Evolutionary conservation across 2,797 vertebrate genomes (phyloP).

Genomic region (Pipistrellus pipistrellus): DNA sequence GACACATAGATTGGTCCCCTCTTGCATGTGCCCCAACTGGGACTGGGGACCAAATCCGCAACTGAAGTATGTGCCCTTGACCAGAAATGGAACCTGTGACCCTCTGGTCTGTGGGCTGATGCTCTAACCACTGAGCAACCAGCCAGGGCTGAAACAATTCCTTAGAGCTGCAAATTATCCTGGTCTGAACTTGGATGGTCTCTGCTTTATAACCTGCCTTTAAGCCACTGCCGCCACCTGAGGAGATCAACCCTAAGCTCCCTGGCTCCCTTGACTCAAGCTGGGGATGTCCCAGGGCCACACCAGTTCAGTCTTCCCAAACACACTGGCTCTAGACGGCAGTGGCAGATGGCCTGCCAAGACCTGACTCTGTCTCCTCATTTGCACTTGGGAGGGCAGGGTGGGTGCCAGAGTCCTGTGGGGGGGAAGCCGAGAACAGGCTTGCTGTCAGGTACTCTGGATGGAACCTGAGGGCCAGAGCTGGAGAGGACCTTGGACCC

Average conservation of each 20-base stretch:
- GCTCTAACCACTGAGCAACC: not conserved
- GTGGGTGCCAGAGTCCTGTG: not conserved
- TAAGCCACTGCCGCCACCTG: not conserved
- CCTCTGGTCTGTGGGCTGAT: too few relatives aligned
- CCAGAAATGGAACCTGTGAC: too few relatives aligned
- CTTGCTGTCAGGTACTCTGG: not conserved
- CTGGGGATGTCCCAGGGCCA: not conserved
- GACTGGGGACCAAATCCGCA: too few relatives aligned
- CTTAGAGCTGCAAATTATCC: not conserved
- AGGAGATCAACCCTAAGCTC: not conserved
- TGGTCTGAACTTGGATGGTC: not conserved
- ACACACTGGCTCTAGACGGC: not conserved
- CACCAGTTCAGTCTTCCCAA: not conserved
- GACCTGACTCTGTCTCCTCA: not conserved
- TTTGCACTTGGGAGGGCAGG: not conserved
- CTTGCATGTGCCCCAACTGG: too few relatives aligned
- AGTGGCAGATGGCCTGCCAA: not conserved
- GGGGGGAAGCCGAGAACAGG: not conserved
- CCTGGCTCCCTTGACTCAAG: not conserved
- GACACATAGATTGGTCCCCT: too few relatives aligned
- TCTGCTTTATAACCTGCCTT: not conserved
- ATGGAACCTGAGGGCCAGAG: not conserved
- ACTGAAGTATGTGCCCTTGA: too few relatives aligned
- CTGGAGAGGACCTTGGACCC: not conserved
- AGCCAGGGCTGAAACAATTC: not conserved